A percentile compares a stretch with the other conserved stretches of the same genome.
Evolutionary conservation across 2,797 vertebrate genomes (phyloP).

Genomic region (Sebastes miniatus): DNA sequence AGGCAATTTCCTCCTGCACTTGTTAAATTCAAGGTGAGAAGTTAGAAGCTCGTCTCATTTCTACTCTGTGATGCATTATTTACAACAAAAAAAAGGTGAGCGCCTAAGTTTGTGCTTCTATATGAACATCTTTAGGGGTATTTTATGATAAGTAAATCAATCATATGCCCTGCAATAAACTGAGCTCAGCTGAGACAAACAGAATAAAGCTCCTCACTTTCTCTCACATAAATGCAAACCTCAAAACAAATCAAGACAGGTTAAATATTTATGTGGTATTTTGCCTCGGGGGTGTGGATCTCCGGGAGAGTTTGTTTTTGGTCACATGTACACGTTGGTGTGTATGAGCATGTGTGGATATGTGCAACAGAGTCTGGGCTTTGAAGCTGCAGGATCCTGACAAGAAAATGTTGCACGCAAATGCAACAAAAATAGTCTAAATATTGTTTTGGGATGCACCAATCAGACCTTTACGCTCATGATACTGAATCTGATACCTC

Average conservation of each 20-base stretch:
- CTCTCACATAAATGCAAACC: background rate
- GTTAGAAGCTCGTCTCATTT: constrained; percentile 4
- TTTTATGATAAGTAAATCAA: constrained; percentile 24
- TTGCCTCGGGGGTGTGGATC: background rate
- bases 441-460: background rate
- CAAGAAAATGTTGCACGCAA: background rate
- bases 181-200: background rate
- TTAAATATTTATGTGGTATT: constrained; percentile 14
- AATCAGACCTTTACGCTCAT: background rate
- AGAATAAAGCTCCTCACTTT: background rate
- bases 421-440: background rate
- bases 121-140: background rate
- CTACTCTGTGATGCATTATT: constrained; percentile 33
- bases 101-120: background rate
- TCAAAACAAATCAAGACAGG: background rate
- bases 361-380: background rate
- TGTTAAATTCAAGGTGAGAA: constrained; percentile 31
- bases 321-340: background rate
- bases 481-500: background rate
- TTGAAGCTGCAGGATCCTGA: background rate
- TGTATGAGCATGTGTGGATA: background rate
- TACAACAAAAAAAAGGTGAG: background rate
- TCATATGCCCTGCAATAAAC: background rate
- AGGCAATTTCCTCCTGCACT: constrained; percentile 25
- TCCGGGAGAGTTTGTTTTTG: background rate